Percentiles rank a stretch among this genome's conserved stretches.
Conservation (phyloP, 2,113 vertebrate genomes). For the Gnathonemus longibarbis region DNA sequence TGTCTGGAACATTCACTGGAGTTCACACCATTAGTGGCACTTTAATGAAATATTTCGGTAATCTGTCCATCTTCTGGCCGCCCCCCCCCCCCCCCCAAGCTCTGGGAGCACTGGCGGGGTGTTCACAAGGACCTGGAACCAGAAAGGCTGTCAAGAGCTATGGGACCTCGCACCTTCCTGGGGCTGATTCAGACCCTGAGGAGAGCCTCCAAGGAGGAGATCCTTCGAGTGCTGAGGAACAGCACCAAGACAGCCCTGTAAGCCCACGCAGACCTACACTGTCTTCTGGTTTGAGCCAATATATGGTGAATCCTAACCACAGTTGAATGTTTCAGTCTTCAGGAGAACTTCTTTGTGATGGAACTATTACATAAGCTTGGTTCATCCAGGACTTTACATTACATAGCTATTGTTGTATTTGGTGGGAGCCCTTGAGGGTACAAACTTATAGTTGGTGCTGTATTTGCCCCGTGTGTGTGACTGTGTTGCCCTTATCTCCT, state of each 20-base stretch:
- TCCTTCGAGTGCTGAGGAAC: slow-evolving; percentile 73
- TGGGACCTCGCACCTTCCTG: slow-evolving; percentile 77
- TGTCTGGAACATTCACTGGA: not conserved
- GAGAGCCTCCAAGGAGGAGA: slow-evolving; percentile 75
- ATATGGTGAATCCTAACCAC: not conserved
- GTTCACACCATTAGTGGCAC: not conserved
- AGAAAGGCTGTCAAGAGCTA: slow-evolving; percentile 70
- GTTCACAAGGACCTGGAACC: slow-evolving; percentile 72
- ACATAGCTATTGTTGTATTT: not conserved
- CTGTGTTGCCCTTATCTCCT: not conserved
- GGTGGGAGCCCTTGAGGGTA: not conserved
- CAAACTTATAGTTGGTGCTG: not conserved
- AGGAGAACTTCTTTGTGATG: not conserved
- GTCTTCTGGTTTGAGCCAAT: not conserved
- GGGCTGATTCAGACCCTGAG: slow-evolving; percentile 77
- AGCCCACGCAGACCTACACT: slow-evolving; percentile 36
- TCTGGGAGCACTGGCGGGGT: slow-evolving; percentile 76
- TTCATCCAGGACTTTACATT: not conserved
- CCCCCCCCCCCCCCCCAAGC: slow-evolving; percentile 40
- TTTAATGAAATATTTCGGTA: not conserved
- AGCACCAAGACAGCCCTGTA: slow-evolving; percentile 81
- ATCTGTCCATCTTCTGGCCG: not conserved
- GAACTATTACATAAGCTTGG: not conserved
- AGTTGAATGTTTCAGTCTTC: not conserved
- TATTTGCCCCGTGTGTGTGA: not conserved